Conservation (phyloP, 1,140 invertebrate species). For the Ridgeia piscesae region DNA sequence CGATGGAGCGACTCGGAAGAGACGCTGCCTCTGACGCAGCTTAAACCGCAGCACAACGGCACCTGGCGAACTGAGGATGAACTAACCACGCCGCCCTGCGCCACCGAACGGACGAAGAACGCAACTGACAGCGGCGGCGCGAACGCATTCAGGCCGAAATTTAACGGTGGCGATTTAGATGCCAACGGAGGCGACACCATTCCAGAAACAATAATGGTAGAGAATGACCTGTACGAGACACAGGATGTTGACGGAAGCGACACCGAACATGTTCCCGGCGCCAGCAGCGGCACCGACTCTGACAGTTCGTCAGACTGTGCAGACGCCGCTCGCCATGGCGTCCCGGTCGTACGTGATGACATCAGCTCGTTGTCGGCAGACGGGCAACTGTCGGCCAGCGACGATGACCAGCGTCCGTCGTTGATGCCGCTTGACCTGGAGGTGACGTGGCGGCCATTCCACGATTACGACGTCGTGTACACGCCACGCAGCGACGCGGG, state of each 20-base stretch:
- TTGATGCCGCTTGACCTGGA: background rate
- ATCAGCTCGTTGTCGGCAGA: background rate
- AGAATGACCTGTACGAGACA: background rate
- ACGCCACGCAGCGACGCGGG: constrained; percentile 9
- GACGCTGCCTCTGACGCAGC: background rate
- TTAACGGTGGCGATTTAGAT: background rate
- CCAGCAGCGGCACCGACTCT: background rate
- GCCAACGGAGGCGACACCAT: background rate
- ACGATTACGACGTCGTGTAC: constrained; percentile 10
- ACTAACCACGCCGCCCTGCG: background rate
- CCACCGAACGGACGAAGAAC: background rate
- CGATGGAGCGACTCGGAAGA: background rate
- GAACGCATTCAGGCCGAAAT: background rate
- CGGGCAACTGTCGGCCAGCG: background rate
- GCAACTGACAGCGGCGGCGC: background rate
- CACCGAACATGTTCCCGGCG: background rate
- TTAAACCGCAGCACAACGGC: background rate
- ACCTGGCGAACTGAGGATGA: background rate
- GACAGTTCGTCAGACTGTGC: background rate
- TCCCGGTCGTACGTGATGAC: background rate
- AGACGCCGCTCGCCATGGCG: background rate
- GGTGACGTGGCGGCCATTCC: background rate
- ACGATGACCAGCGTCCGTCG: background rate
- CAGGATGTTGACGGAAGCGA: background rate
- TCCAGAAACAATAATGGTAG: background rate